These are phyloP conservation scores for Xiphophorus hellerii DNA, from an alignment of 2,113 vertebrate species.

Conservation along the genomic window DNA sequence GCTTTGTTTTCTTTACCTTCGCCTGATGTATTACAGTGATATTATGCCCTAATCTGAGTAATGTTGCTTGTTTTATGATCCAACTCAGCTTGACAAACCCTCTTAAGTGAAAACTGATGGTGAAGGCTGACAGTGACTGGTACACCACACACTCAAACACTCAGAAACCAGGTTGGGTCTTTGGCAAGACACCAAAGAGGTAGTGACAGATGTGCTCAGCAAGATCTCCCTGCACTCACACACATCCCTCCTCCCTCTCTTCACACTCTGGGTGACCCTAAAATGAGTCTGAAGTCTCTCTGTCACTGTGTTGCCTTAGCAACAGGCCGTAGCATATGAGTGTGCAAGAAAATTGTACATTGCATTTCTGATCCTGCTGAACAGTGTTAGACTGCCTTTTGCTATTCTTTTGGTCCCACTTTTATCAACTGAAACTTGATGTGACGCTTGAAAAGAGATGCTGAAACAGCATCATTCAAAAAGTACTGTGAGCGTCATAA, in stretches of 20 bases:
- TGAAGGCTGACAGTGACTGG: conserved; percentile 25
- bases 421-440: background rate
- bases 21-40: background rate
- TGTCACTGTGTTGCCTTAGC: conserved; percentile 67
- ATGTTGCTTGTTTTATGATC: background rate
- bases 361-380: conserved; percentile 18
- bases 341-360: conserved; percentile 40
- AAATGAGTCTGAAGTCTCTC: conserved; percentile 69
- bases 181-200: conserved; percentile 64
- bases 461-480: background rate
- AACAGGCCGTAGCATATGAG: conserved; percentile 40
- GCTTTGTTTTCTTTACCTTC: background rate
- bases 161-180: conserved; percentile 20
- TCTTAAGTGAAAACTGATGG: conserved; percentile 69
- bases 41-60: background rate
- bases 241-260: conserved; percentile 53
- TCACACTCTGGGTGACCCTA: conserved; percentile 74
- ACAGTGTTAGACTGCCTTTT: conserved; percentile 16
- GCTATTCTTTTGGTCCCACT: background rate
- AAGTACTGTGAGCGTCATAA: background rate
- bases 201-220: conserved; percentile 69
- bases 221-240: conserved; percentile 35
- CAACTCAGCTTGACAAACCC: conserved; percentile 50
- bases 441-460: background rate
- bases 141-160: conserved; percentile 23